These are phyloP conservation scores for Cremastinae sp. DNA, from an alignment of 2,888 invertebrate genomes.

Conservation along the genomic window DNA sequence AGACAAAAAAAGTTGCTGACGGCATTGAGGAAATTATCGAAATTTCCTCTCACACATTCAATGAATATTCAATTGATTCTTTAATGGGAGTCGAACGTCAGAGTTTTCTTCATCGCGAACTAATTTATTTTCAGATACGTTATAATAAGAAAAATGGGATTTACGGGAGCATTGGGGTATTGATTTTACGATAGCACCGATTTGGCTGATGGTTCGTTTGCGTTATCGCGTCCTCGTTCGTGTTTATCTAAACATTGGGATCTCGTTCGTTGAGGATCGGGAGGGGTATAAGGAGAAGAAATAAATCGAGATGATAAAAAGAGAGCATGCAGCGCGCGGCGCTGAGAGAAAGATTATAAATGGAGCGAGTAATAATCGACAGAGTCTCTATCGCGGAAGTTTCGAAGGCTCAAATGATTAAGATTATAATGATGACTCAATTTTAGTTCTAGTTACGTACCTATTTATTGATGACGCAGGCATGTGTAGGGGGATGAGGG, in stretches of 20 bases:
- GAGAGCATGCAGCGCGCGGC: no score
- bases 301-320: not conserved
- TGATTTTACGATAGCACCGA: conserved; percentile 24
- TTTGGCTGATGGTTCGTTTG: conserved; percentile 35
- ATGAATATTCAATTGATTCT: not conserved
- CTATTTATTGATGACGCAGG: not conserved
- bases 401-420: conserved; percentile 70
- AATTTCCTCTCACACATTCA: no score
- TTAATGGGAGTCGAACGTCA: not conserved
- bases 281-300: conserved; percentile 5
- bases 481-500: not conserved
- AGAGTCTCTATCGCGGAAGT: conserved; percentile 50
- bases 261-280: not conserved
- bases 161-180: not conserved
- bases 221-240: conserved; percentile 3
- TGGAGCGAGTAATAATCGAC: conserved; percentile 54
- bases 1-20: no score
- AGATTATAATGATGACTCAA: conserved; percentile 72
- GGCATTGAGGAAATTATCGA: no score
- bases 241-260: not conserved
- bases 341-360: conserved; percentile 39
- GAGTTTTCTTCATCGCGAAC: not conserved
- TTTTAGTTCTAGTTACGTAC: conserved; percentile 50
- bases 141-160: not conserved
- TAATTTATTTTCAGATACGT: not conserved